Conservation (phyloP, 1,140 invertebrate species). For the Pollicipes pollicipes region DNA sequence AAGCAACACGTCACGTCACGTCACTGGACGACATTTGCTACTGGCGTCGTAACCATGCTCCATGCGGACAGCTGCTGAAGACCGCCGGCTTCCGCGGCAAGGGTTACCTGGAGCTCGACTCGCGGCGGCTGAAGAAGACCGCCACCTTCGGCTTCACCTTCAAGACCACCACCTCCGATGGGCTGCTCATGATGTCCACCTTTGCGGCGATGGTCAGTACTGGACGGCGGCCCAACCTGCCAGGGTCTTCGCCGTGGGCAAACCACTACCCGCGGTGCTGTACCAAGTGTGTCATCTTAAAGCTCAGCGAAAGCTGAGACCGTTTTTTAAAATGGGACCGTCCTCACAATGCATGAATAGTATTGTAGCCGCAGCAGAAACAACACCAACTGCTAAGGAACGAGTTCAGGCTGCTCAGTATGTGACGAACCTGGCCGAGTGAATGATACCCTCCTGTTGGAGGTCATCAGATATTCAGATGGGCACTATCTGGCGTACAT, state of each 20-base stretch:
- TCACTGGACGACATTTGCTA: too few relatives aligned
- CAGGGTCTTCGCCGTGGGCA: too few relatives aligned
- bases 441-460: too few relatives aligned
- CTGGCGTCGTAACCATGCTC: too few relatives aligned
- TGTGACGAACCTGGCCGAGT: background rate
- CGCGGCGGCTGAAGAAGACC: slow-evolving; percentile 42
- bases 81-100: slow-evolving; percentile 55
- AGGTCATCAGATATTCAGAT: too few relatives aligned
- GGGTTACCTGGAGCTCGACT: slow-evolving; percentile 55
- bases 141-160: slow-evolving; percentile 55
- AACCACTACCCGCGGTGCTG: too few relatives aligned
- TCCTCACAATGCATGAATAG: background rate
- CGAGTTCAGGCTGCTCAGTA: background rate
- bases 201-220: slow-evolving; percentile 20
- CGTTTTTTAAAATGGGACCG: slow-evolving; percentile 4
- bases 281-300: too few relatives aligned
- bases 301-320: background rate
- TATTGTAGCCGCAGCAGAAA: background rate
- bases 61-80: slow-evolving; percentile 32
- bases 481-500: too few relatives aligned
- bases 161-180: slow-evolving; percentile 45
- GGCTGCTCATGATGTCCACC: slow-evolving; percentile 52
- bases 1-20: too few relatives aligned
- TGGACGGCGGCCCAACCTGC: slow-evolving; percentile 17
- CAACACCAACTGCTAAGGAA: background rate